Evolutionary conservation across 2,888 invertebrate genomes (phyloP), one percentile per base, ranked within the genome.

Genomic region (Griposia aprilina): DNA sequence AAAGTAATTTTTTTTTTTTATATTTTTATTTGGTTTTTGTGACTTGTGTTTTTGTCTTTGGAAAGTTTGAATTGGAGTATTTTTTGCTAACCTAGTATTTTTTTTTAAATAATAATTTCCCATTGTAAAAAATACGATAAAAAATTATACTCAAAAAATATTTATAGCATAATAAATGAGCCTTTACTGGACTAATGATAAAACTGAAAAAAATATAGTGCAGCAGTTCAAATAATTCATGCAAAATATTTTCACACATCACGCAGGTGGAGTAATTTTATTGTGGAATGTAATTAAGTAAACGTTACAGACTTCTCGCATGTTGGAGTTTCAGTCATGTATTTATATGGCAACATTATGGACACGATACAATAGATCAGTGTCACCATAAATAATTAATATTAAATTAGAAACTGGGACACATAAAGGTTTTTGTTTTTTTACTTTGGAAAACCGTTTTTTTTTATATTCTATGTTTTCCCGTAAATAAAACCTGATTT

Each of bases 221-320:
- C 69, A 63, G 20, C 41, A 66, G 26, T 70, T 55, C 57, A 81
- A 67, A 82, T 72, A 57, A 74, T 71, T 68, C 30, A 75, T 76
- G 36, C 73, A 65, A 78, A 77, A 76, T 80, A 74, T 68, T 80
- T 81, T 86, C 71, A 83, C 81, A 79, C 81, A 76, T 78, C 86
- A 83, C 82, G 87, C 82, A 81, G 70, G 71, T 76, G 67, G 59
- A 41, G 30, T 68, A 69, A 62, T 80, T 84, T 65, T 66, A 85
- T 74, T 66, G 71, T 73, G 81, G 78, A 81, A 85, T 76, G 85
- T 85, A 79, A 79, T 76, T 78, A 82, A 72, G 48, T 69, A 73
- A 82, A 75, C 62, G 81, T 63, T 81, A 55, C 63, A 36, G 81
- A 81, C 30, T 66, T 45, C 48, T 82, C 55, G 79, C 85, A 84